Evolutionary conservation across 2,888 invertebrate species (phyloP), one percentile per base, ranked within the genome.

Genomic region (Nomada ruficornis): DNA sequence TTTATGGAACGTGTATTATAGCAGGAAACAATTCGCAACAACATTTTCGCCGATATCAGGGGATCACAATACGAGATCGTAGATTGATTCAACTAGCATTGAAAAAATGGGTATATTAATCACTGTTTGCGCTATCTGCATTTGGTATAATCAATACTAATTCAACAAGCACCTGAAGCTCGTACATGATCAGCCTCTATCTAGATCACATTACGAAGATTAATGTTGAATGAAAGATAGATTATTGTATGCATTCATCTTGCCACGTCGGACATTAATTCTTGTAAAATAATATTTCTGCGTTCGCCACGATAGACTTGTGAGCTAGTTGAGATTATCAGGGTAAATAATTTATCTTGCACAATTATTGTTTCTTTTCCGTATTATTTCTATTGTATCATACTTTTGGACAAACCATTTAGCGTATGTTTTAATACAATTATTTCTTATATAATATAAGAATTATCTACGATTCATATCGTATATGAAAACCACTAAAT

Each of bases 101-200:
- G 54, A 54, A 18, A n/a, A 54, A 54, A n/a, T 18, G n/a, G 20
- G 54, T 18, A 9, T 54, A 54, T 54, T 54, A 54, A 54, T 54
- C 54, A 54, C 54, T 9, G n/a, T 9, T 9, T 7, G 54, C 9
- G 54, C 54, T 54, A 54, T 54, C 54, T 54, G n/a, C 54, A 9
- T 54, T 54, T n/a, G 54, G n/a, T 54, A n/a, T 10, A 54, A 54
- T 54, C 54, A 54, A 54, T 54, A 54, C 54, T 54, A 54, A n/a
- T 54, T 54, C 18, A 54, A 54, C 54, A n/a, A 54, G 54, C n/a
- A n/a, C 54, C n/a, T n/a, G 54, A n/a, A n/a, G 54, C n/a, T n/a
- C 54, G n/a, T n/a, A 54, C n/a, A 54, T n/a, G n/a, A n/a, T 54
- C 54, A n/a, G 54, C n/a, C 9, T n/a, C 54, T 54, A 54, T 18